Base-by-base conservation (phyloP, 2,797 vertebrate genomes). In the Microhierax caerulescens region DNA sequence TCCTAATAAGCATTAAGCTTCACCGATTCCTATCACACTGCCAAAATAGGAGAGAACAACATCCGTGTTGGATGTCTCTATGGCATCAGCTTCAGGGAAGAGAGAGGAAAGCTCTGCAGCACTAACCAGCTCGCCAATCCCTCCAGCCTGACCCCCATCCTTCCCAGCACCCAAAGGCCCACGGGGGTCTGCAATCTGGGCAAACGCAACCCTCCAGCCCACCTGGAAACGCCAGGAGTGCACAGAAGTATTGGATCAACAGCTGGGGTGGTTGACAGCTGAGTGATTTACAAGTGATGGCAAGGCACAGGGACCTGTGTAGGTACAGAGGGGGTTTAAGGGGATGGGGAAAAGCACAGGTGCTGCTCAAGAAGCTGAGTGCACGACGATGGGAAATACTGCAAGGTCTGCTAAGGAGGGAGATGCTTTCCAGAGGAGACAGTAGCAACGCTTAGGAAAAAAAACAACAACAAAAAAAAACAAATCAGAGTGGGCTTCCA, bases 291-390 rank as follows among this genome's bases (percentile, higher is more conserved):
- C 85, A 89, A 73, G 41, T 7, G 41, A 53, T 4, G 1, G 41
- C 67, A 45, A 64, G 81, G 80, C 24, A 3, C 68, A 36, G 30
- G 56, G 73, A 57, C 20, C n/a, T 17, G 18, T 19, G 64, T 17
- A 6, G 34, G 43, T 14, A 47, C 43, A 5, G 0, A 77, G 32
- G 36, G 48, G 48, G 21, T 3, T 80, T 67, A 56, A 61, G 37
- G 27, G 28, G 21, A 34, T 6, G 10, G 41, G 27, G 37, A 65
- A 28, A 65, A 73, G 63, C 54, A 24, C 4, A 34, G 70, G 59
- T n/a, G 59, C 34, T 87, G 37, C 27, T 0, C 2, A 70, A 61
- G 50, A 60, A 76, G 65, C n/a, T 0, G 0, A 75, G 32, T 0
- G 0, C 36, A 59, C 2, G 2, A 59, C 2, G 2, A 76, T 0